Evolutionary conservation across 2,888 invertebrate genomes (phyloP), one percentile per base, ranked within the genome.

Genomic region (Gryllus longicercus): DNA sequence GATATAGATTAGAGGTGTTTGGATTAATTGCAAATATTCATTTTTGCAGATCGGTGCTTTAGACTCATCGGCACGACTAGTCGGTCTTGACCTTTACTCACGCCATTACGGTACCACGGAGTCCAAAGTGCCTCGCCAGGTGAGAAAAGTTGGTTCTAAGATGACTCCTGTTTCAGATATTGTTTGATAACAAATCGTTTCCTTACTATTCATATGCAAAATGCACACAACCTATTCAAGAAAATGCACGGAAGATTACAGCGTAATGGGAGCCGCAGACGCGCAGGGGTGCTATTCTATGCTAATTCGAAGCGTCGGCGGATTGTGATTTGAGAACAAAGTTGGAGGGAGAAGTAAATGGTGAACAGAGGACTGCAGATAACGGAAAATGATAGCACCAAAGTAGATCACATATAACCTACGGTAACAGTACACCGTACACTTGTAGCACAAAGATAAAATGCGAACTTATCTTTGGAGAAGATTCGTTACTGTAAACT

Each of bases 121-220:
- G 63, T 63, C 12, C 63, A 63, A 63, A 63, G 63, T n/a, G 63
- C 63, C 38, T 14, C 63, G 63, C 8, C 63, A 63, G 16, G 16
- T 63, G 63, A 63, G 63, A 63, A 63, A 18, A 63, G 16, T 63
- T 63, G 63, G 14, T 16, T n/a, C 16, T 18, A 63, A 1, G 63
- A 5, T 18, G 16, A 16, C 63, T 63, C 16, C 63, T 63, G 63
- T 63, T 63, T 63, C 63, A n/a, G 63, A 63, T 63, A 63, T n/a
- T 5, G 10, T 63, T 3, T 63, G 38, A 63, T n/a, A 63, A 18
- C 63, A n/a, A n/a, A 38, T 38, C 63, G 16, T 14, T 63, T 63
- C n/a, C 63, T 63, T n/a, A 63, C 63, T 63, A 63, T 63, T 63
- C 63, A 63, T 63, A n/a, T 63, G 63, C 63, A 63, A 63, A 63